Evolutionary conservation across 2,888 invertebrate genomes (phyloP), one percentile per base, ranked within the genome.

Genomic region (Geotrupes spiniger): DNA sequence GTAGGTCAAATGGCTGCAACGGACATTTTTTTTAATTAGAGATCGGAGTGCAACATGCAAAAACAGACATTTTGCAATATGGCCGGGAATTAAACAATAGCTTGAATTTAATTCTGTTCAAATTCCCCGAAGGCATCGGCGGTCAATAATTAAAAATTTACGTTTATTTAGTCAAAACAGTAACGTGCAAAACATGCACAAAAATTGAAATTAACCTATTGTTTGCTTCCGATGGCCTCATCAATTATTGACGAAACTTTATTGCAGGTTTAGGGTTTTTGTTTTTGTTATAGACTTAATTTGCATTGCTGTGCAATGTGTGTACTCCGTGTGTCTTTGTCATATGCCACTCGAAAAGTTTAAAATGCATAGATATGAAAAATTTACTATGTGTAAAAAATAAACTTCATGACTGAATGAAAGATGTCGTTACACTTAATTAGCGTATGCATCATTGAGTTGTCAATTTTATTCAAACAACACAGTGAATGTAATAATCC

Each of bases 71-170:
- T 49, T 49, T 49, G 45, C 45, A 45, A 49, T 44, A 49, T 45
- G 45, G 49, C 45, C 40, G 45, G 37, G 45, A n/a, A 49, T 49
- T 49, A 49, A 49, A 49, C 49, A 49, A 49, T 49, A 42, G 49
- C 51, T 60, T 64, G 65, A 66, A 67, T 70, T 68, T 66, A 65
- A 69, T 68, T 66, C 64, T 60, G 65, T 66, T 67, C 65, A 61
- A 60, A 56, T 62, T 60, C 63, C 68, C 68, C 54, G 58, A 63
- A 66, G 69, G 64, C 65, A 66, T 64, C 65, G 64, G 65, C 68
- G 64, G 63, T 59, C 66, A 63, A 65, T 68, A 66, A 69, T 70
- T 68, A 70, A 69, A 70, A 70, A 69, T 69, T 66, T 62, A 69
- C 66, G 66, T 68, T 68, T 66, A 67, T 68, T 69, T 68, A 66